Conservation (phyloP, 2,797 vertebrate genomes). For the Selene dorsalis region DNA sequence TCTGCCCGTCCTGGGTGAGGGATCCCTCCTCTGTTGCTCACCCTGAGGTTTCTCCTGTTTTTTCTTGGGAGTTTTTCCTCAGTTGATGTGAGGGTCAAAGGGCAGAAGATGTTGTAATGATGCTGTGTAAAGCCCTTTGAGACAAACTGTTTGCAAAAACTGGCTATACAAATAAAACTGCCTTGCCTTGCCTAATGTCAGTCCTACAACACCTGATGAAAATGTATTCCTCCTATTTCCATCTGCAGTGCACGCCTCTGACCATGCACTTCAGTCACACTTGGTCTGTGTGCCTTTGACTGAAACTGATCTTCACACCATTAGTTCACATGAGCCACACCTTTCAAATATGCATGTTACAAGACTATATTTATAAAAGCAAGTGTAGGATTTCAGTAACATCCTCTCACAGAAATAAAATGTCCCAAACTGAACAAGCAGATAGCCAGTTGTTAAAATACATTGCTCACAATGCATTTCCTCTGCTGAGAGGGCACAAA, state of each 20-base stretch:
- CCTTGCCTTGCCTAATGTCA: too few species aligned
- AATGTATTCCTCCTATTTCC: constrained; percentile 52
- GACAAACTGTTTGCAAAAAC: too few species aligned
- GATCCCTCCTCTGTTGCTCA: too few species aligned
- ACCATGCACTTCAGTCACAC: constrained; percentile 21
- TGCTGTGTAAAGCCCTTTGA: too few species aligned
- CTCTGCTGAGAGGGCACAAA: constrained; percentile 35
- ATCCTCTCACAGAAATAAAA: not conserved
- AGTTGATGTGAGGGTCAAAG: too few species aligned
- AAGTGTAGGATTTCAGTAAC: not conserved
- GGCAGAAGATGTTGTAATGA: too few species aligned
- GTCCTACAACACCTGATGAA: constrained; percentile 17
- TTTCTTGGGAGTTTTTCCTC: too few species aligned
- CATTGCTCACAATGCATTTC: constrained; percentile 61
- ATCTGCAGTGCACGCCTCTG: constrained; percentile 39
- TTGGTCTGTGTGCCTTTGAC: constrained; percentile 36
- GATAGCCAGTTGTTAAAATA: constrained; percentile 78
- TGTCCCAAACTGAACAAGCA: constrained; percentile 66
- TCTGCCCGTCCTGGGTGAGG: too few species aligned
- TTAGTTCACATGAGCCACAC: constrained; percentile 12
- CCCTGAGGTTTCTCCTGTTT: too few species aligned
- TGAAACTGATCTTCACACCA: constrained; percentile 25
- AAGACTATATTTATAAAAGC: not conserved
- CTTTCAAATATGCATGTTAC: constrained; percentile 14
- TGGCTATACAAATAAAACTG: too few species aligned